Evolutionary conservation across 2,888 invertebrate species (phyloP), one percentile per base, ranked within the genome.

Genomic region (Tetragnatha montana): DNA sequence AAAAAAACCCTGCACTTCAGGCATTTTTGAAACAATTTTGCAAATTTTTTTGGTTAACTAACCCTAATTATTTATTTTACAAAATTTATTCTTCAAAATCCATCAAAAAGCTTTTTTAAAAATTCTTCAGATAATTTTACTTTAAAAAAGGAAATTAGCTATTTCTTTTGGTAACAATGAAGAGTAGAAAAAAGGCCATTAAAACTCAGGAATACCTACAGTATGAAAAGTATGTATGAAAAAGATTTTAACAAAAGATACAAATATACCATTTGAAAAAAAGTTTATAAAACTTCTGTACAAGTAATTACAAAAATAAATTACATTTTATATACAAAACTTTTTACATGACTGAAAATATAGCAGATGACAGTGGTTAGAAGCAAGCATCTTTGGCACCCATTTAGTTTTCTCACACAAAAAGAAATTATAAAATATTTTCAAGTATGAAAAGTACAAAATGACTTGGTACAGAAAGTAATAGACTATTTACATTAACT

Each of bases 231-330:
- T 35, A 35, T 35, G 35, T 35, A 1, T 35, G 35, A 35, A 35
- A 35, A 35, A 2, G 1, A 2, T 35, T 35, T 35, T 35, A 35
- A 35, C n/a, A 35, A 2, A 35, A 35, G 4, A 82, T 22, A 74
- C 50, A 60, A 35, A 74, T 21, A 10, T 60, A 60, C 60, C 60
- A 60, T 85, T 49, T 14, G 85, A 85, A 76, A 89, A 84, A 81
- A 89, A 78, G n/a, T 87, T 84, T 87, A 90, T 87, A 90, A 90
- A 90, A 87, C 90, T 75, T 90, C 90, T 90, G 90, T 90, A 90
- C 90, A 90, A 21, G 80, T 87, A 86, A 80, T 90, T 90, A 90
- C 90, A 90, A 90, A 90, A 90, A 90, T 90, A 90, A 90, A 90
- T 89, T 90, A 90, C 90, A 90, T 90, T 87, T 87, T 90, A 90